Base-by-base conservation (phyloP, 2,888 invertebrate genomes). In the Diaphora mendica region DNA sequence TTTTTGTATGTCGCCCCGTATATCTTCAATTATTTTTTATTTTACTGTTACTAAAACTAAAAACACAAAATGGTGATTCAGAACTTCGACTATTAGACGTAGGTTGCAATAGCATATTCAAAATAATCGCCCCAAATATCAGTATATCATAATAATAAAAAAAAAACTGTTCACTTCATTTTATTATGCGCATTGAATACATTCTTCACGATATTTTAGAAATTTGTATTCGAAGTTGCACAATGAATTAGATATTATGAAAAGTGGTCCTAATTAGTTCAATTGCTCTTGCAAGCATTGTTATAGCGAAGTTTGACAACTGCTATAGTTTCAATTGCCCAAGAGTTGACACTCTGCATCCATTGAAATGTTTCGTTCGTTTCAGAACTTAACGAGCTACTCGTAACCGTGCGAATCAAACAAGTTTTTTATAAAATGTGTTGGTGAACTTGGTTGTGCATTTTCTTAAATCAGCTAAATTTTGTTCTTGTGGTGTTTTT, bases 211-310 rank as follows among this genome's bases (percentile, higher is more conserved):
- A 11, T 55, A 3, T 55, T 55, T 3, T 11, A n/a, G n/a, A 55
- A 51, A n/a, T 51, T 8, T 7, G n/a, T 55, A 55, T 55, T 55
- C 23, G n/a, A 55, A 23, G 23, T 55, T 55, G n/a, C 11, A 11
- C 23, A 23, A 55, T 55, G 51, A 55, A 55, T 55, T 9, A 7
- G n/a, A 55, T 55, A 33, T n/a, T 23, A 55, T 55, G n/a, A 55
- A n/a, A 55, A 55, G 51, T 55, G 0, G 67, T 73, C 77, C 48
- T 74, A 77, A 81, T 82, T 83, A 75, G 70, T 72, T 81, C 75
- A 76, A 55, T 55, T 55, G 51, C 51, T 55, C 51, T n/a, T 23
- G 51, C 51, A 55, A n/a, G 51, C 51, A 55, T 55, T 55, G 51
- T 55, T 55, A 55, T 55, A 55, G 51, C 51, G 51, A 55, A n/a